Conservation (phyloP, 2,888 invertebrate species). For the Caenorhabditis japonica region DNA sequence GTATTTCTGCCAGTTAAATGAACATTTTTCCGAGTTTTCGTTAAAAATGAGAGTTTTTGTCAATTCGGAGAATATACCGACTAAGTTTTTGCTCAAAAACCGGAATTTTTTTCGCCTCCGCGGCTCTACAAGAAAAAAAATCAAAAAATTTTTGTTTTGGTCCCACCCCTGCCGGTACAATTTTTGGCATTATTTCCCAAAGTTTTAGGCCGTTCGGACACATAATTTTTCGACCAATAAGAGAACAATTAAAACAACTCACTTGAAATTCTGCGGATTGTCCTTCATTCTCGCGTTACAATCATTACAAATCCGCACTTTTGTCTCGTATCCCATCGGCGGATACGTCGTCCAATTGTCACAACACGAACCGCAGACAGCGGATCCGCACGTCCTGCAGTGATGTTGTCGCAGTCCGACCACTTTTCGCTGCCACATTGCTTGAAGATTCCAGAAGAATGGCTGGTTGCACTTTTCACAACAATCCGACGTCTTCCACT, state of each 20-base stretch:
- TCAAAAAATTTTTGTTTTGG: too few relatives aligned
- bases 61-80: too few relatives aligned
- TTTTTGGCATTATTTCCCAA: too few relatives aligned
- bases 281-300: constrained; percentile 82
- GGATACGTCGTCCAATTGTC: constrained; percentile 90
- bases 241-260: constrained; percentile 22
- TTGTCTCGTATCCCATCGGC: constrained; percentile 96
- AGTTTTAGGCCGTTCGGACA: too few relatives aligned
- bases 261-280: constrained; percentile 74
- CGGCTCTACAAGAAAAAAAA: too few relatives aligned
- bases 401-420: constrained; percentile 80
- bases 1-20: too few relatives aligned
- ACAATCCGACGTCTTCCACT: constrained; percentile 93
- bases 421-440: constrained; percentile 93
- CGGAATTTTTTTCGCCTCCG: too few relatives aligned
- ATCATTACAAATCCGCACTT: constrained; percentile 93
- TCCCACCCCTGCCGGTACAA: too few relatives aligned
- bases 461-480: constrained; percentile 95
- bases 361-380: constrained; percentile 93
- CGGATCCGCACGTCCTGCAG: constrained; percentile 87
- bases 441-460: constrained; percentile 98
- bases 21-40: too few relatives aligned
- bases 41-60: too few relatives aligned
- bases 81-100: too few relatives aligned
- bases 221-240: too few relatives aligned